Base-by-base conservation (phyloP, 1,140 invertebrate genomes). In the Tetragonula clypearis region DNA sequence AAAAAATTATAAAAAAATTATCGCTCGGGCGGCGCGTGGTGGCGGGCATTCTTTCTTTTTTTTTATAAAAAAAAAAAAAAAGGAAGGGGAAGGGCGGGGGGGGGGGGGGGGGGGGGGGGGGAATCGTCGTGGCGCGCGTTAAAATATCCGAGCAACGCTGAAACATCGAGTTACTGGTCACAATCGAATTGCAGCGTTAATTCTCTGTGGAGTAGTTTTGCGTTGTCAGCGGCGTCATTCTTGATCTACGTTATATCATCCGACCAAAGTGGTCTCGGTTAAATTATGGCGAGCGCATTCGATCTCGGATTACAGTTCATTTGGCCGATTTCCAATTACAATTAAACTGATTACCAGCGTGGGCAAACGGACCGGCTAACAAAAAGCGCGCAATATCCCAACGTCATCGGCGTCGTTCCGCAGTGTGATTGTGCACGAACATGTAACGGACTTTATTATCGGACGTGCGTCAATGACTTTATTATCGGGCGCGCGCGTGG, bases 271-370 rank as follows among this genome's bases (percentile, higher is more conserved):
- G 72, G 66, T 71, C 56, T 69, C 15, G 80, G 53, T 90, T 85
- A 84, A 90, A 91, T 91, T 90, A 88, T 79, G 78, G 82, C 87
- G 58, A 85, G 77, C 69, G 79, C 74, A 84, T 84, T 91, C 85
- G 90, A 90, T 90, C 80, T 82, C 82, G 85, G 74, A 87, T 90
- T 86, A 90, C 85, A 87, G 91, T 92, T 91, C 86, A 90, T 92
- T 91, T 91, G 89, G 89, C 89, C 74, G 85, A 87, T 91, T 91
- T 87, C 88, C 90, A 91, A 91, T 92, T 91, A 91, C 88, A 91
- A 90, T 90, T 85, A 87, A 90, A 91, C 86, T 86, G 90, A 91
- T 92, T 91, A 92, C 82, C 69, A 68, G 73, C 55, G 41, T 35
- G 53, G 30, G 8, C 77, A 58, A 73, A n/a, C 62, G 69, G 23